Base-by-base conservation (phyloP, 2,113 vertebrate species). In the Chaenogobius annularis region DNA sequence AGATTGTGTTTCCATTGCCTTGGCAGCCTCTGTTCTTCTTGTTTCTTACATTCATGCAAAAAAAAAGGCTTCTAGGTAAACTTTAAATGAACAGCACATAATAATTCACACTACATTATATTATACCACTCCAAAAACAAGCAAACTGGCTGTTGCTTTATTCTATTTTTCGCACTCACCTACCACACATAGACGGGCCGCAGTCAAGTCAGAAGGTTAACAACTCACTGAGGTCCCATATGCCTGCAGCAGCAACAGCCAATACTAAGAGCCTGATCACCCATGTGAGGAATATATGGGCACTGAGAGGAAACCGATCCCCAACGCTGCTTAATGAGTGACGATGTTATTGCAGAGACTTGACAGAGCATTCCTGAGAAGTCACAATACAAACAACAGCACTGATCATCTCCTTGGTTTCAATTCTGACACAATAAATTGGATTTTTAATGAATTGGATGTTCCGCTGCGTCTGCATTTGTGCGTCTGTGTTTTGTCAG, bases 221-320 rank as follows among this genome's bases (percentile, higher is more conserved):
- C 73, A 72, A 64, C 37, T 78, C 79, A 74, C 69, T 11, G 50
- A 79, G 12, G 63, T 80, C 70, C 77, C 68, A 82, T 82, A 80
- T 73, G 76, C 81, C 80, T 84, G 69, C 70, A 35, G 50, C 77
- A 72, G 82, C 58, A 77, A 71, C 56, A 79, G 78, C 73, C 73
- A 43, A 72, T 50, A 78, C 75, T 54, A 77, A 82, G 54, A 77
- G 17, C 40, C 68, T 59, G 68, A 81, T 87, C 52, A 65, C 78
- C 77, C 66, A 74, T 81, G 15, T 6, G 71, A 83, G 73, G 37
- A 68, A 48, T 1, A 9, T 52, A n/a, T 35, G 58, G 48, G 23
- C 31, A 74, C 46, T 63, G 54, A 70, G 72, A 3, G 46, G 70
- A 37, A 15, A 22, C 44, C 43, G 69, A 70, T 79, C 66, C 74